Evolutionary conservation across 2,113 vertebrate genomes (phyloP).

Genomic region (Struthio camelus): DNA sequence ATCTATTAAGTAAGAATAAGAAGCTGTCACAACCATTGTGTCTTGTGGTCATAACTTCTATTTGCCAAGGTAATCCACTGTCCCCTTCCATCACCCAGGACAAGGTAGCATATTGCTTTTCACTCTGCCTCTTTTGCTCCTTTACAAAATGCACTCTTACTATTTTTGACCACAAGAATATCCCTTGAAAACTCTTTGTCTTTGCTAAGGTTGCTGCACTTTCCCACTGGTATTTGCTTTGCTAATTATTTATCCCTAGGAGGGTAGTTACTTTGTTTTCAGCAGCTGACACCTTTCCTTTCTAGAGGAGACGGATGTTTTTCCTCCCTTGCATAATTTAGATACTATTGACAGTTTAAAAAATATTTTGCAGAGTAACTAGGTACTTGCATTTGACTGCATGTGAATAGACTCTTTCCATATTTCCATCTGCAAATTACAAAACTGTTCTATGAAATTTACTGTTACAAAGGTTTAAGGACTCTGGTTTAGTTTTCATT

Average conservation of each 20-base stretch:
- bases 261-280: background rate
- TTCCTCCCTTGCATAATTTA: constrained; percentile 38
- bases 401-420: background rate
- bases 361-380: constrained; percentile 10
- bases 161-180: background rate
- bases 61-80: background rate
- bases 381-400: background rate
- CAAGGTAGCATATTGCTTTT: background rate
- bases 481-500: background rate
- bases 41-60: background rate
- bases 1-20: background rate
- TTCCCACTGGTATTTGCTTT: background rate
- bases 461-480: background rate
- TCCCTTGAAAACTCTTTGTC: background rate
- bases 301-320: constrained; percentile 13
- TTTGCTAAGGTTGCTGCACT: background rate
- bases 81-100: fast-evolving
- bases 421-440: constrained; percentile 18
- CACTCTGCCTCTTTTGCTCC: background rate
- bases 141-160: background rate
- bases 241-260: constrained; percentile 2
- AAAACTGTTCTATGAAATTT: background rate
- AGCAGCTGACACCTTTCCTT: background rate
- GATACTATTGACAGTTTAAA: background rate
- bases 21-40: background rate